Evolutionary conservation across 30 jellyfish, hydroid and myxozoan species (phyloP).

Genomic region (Phacellophora camtschatica): DNA sequence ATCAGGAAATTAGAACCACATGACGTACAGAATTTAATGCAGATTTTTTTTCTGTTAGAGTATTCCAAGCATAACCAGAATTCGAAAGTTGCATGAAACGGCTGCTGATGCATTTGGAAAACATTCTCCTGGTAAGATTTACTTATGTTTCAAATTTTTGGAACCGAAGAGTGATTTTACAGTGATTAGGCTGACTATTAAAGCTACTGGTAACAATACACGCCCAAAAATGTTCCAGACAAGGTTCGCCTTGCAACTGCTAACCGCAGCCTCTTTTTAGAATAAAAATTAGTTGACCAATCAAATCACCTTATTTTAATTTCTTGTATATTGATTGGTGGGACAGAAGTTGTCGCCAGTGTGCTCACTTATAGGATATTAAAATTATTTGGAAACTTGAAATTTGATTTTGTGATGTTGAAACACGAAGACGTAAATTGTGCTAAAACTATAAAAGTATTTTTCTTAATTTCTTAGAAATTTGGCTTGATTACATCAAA

Average conservation of each 20-base stretch:
- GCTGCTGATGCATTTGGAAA: conserved; percentile 42
- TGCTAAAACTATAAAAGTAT: background rate
- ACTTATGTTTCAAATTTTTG: background rate
- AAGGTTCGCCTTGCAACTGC: background rate
- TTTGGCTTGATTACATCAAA: conserved; percentile 58
- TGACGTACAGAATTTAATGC: background rate
- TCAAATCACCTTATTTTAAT: too few relatives aligned
- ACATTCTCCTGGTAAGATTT: conserved; percentile 6
- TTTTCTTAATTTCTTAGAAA: background rate
- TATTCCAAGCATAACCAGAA: background rate
- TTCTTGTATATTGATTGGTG: too few relatives aligned
- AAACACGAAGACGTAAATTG: too few relatives aligned
- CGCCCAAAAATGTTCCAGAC: too few relatives aligned
- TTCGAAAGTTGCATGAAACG: conserved; percentile 32
- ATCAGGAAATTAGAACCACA: background rate
- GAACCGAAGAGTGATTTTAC: background rate
- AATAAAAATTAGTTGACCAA: too few relatives aligned
- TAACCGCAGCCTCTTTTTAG: background rate
- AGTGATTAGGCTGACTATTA: background rate
- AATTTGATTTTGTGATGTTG: background rate
- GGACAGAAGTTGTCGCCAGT: too few relatives aligned
- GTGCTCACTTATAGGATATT: too few relatives aligned
- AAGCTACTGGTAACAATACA: too few relatives aligned
- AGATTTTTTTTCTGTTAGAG: conserved; percentile 5
- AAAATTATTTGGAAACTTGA: background rate